Evolutionary conservation across 2,113 vertebrate species (phyloP).

Genomic region (Aviceda subcristata): DNA sequence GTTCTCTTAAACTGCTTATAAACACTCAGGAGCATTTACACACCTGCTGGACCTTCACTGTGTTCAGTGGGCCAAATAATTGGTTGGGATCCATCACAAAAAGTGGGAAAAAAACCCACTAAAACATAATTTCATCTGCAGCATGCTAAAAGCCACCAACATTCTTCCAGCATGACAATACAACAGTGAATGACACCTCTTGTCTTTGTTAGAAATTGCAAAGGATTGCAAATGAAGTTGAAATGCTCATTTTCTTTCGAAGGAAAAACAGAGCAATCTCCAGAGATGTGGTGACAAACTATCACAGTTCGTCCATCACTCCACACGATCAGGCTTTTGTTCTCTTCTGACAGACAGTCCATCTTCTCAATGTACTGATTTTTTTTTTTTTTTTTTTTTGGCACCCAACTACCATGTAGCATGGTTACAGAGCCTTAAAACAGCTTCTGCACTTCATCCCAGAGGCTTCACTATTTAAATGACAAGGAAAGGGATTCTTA

Average conservation of each 20-base stretch:
- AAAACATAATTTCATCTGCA: not conserved
- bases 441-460: not conserved
- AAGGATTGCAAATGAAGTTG: not conserved
- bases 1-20: not conserved
- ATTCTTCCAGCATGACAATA: not conserved
- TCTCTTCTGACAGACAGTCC: not conserved
- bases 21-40: not conserved
- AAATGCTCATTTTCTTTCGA: not conserved
- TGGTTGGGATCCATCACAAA: not conserved
- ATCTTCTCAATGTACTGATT: not conserved
- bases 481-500: not conserved
- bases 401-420: not conserved
- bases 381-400: not conserved
- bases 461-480: not conserved
- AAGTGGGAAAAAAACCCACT: fast-evolving
- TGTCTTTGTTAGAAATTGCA: not conserved
- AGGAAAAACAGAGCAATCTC: not conserved
- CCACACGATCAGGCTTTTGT: not conserved
- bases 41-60: not conserved
- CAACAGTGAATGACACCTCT: not conserved
- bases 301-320: not conserved
- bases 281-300: not conserved
- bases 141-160: not conserved
- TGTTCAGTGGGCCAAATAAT: not conserved
- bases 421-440: not conserved